Percentiles rank a stretch among this genome's conserved stretches.
Conservation (phyloP, 2,888 invertebrate genomes). For the Deilephila elpenor region DNA sequence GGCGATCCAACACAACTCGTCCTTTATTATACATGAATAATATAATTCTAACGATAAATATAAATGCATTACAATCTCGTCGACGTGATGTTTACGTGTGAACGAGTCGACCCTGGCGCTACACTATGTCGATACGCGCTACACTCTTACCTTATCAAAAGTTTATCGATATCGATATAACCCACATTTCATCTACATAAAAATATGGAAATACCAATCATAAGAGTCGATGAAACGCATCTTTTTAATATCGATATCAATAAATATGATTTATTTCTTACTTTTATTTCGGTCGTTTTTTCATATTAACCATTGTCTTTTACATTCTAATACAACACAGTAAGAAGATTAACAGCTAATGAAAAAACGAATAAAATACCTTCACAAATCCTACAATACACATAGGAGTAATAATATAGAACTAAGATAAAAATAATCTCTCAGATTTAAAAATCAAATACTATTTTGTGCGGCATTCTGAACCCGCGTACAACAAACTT, state of each 20-base stretch:
- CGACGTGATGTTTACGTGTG: conserved; percentile 54
- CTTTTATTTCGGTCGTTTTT: conserved; percentile 37
- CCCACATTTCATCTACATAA: neutral
- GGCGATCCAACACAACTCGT: conserved; percentile 11
- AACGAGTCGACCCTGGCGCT: conserved; percentile 39
- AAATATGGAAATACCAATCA: neutral
- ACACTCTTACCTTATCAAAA: neutral
- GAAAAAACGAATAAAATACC: conserved; percentile 43
- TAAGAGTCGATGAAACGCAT: neutral
- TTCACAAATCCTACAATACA: conserved; percentile 34
- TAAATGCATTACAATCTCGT: conserved; percentile 76
- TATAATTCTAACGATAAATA: conserved; percentile 49
- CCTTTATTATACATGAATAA: conserved; percentile 38
- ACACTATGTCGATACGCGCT: neutral
- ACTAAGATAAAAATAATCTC: conserved; percentile 57
- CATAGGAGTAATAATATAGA: conserved; percentile 37
- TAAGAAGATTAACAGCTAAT: conserved; percentile 31
- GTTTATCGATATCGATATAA: conserved; percentile 8
- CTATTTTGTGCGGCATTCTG: conserved; percentile 62
- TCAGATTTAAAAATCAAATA: conserved; percentile 57
- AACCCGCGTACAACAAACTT: conserved; percentile 51
- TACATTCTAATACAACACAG: conserved; percentile 28
- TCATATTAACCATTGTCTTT: conserved; percentile 38
- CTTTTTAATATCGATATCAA: conserved; percentile 5
- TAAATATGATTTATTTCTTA: neutral